phyloP scores from a whole-genome alignment of 2,888 invertebrate genomes.

The Zhuqinia jingwanae region DNA sequence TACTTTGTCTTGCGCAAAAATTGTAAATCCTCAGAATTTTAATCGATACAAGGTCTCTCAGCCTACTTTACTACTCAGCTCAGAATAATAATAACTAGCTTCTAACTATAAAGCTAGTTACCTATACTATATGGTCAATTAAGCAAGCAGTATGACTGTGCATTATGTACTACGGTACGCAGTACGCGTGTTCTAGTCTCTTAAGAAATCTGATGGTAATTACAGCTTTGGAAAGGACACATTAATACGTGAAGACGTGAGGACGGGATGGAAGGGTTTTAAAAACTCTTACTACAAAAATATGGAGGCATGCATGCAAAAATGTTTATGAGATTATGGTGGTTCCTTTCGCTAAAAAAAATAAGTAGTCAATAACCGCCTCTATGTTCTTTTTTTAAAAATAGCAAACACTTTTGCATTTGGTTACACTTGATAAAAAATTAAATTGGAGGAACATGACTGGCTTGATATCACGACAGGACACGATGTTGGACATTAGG shows the following conservation, averaged over 20 bases:
- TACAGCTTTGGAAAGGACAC: constrained; percentile 38
- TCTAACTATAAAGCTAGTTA: constrained; percentile 32
- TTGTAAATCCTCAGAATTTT: constrained; percentile 37
- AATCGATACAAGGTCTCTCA: constrained; percentile 46
- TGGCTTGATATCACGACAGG: constrained; percentile 42
- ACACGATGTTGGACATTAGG: constrained; percentile 40
- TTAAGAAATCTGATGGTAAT: constrained; percentile 48
- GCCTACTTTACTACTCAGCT: not conserved
- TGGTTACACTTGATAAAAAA: constrained; percentile 36
- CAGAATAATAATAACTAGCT: constrained; percentile 33
- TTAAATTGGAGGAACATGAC: constrained; percentile 53
- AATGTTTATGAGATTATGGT: not conserved
- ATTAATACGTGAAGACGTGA: constrained; percentile 45
- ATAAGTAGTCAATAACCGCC: not conserved
- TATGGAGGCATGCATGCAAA: not conserved
- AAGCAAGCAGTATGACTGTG: constrained; percentile 1
- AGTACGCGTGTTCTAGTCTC: constrained; percentile 6
- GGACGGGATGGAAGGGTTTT: constrained; percentile 37
- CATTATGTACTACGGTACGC: not conserved
- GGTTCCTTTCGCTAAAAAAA: constrained; percentile 24
- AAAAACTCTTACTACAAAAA: constrained; percentile 4
- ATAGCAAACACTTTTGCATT: constrained; percentile 37
- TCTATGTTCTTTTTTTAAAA: not conserved
- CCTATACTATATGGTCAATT: constrained; percentile 16
- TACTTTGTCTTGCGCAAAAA: constrained; percentile 38